Evolutionary conservation across 1,140 invertebrate species (phyloP).

Genomic region (Camponotus vicinus): DNA sequence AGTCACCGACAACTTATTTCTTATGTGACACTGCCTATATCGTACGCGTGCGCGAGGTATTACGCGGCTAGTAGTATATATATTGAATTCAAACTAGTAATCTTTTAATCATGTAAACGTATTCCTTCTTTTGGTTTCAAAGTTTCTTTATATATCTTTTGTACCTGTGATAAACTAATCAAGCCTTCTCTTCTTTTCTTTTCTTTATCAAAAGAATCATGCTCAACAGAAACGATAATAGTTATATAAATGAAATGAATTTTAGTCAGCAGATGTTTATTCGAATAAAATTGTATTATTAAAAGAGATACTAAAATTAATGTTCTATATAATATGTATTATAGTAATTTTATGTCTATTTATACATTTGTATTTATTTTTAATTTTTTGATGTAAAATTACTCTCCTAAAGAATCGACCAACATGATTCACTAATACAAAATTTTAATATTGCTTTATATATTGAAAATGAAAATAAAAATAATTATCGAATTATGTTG

Average conservation of each 20-base stretch:
- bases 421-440: slow-evolving; percentile 83
- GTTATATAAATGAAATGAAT: slow-evolving; percentile 62
- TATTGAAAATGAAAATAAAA: slow-evolving; percentile 85
- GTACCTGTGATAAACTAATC: slow-evolving; percentile 80
- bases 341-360: slow-evolving; percentile 84
- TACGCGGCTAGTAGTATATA: slow-evolving; percentile 70
- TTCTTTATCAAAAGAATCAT: slow-evolving; percentile 60
- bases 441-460: slow-evolving; percentile 86
- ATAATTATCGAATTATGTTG: slow-evolving; percentile 77
- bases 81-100: slow-evolving; percentile 63
- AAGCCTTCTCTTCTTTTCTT: slow-evolving; percentile 61
- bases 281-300: slow-evolving; percentile 65
- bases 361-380: slow-evolving; percentile 86
- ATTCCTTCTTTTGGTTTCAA: slow-evolving; percentile 65
- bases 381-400: slow-evolving; percentile 81
- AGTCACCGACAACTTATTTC: slow-evolving; percentile 69
- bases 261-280: slow-evolving; percentile 63
- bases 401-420: slow-evolving; percentile 81
- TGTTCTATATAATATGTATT: slow-evolving; percentile 85
- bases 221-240: slow-evolving; percentile 59
- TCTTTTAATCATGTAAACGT: slow-evolving; percentile 64
- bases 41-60: slow-evolving; percentile 44
- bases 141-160: slow-evolving; percentile 71
- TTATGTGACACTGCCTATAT: slow-evolving; percentile 78
- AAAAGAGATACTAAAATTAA: slow-evolving; percentile 75